phyloP scores from a whole-genome alignment of 2,888 invertebrate species.

The Aleiodes leptofemur region DNA sequence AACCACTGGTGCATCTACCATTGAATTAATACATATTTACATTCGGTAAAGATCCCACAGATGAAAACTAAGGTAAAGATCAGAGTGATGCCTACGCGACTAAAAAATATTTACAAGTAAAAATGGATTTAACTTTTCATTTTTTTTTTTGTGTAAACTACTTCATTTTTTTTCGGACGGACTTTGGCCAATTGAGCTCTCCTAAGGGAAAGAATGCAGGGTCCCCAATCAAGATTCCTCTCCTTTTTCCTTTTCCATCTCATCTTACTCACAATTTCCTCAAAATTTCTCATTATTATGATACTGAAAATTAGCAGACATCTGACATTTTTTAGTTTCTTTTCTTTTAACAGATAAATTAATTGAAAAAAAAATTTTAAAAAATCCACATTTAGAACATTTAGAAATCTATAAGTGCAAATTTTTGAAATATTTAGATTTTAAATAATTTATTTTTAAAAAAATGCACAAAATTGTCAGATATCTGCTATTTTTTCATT shows the following conservation, averaged over 20 bases:
- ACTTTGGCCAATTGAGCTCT: constrained; percentile 67
- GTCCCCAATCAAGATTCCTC: constrained; percentile 39
- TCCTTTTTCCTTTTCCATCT: constrained; percentile 29
- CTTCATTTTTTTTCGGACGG: constrained; percentile 68
- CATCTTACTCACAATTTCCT: neutral
- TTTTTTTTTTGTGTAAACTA: constrained; percentile 29
- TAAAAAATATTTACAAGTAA: constrained; percentile 36
- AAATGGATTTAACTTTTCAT: constrained; percentile 8
- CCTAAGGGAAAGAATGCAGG: constrained; percentile 45
- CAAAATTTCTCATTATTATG: no score
- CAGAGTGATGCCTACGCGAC: neutral
- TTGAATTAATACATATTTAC: constrained; percentile 44
- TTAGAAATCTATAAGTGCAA: no score
- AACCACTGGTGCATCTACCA: constrained; percentile 35
- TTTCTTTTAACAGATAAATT: no score
- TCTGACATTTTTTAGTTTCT: no score
- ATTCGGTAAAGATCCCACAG: constrained; percentile 32
- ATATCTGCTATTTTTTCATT: no score
- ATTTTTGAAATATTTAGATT: no score
- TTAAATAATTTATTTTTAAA: no score
- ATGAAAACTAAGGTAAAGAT: constrained; percentile 7
- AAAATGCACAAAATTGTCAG: no score
- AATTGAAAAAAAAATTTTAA: no score
- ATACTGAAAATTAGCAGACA: no score
- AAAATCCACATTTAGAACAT: no score